Percentiles rank a stretch among this genome's conserved stretches.
phyloP scores from a whole-genome alignment of 2,888 invertebrate genomes.

The Acrocera orbiculus region DNA sequence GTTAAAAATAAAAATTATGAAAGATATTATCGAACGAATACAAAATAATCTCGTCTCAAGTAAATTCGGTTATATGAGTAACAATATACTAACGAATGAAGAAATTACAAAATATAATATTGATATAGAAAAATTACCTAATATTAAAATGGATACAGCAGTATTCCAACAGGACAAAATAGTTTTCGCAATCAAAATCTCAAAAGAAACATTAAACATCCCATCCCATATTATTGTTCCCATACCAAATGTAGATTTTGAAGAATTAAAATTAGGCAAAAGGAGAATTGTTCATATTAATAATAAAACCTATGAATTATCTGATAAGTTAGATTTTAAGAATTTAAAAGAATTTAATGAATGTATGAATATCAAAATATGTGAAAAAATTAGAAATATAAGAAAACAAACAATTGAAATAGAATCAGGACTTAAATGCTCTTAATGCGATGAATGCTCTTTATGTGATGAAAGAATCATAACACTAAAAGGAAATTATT shows the following conservation, averaged over 20 bases:
- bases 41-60: conserved; percentile 7
- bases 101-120: conserved; percentile 6
- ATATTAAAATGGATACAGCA: conserved; percentile 6
- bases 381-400: not conserved
- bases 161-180: conserved; percentile 1
- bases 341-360: not conserved
- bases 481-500: not conserved
- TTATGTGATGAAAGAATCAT: not conserved
- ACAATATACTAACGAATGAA: conserved; percentile 5
- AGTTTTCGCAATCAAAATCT: not conserved
- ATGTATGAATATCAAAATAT: not conserved
- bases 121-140: conserved; percentile 6
- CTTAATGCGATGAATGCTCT: not conserved
- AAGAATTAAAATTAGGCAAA: not conserved
- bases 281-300: not conserved
- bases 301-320: not conserved
- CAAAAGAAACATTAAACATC: not conserved
- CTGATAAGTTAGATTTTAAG: not conserved
- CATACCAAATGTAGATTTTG: not conserved
- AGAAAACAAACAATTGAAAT: not conserved
- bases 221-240: not conserved
- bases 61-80: conserved; percentile 2
- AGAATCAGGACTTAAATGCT: not conserved
- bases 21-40: conserved; percentile 8
- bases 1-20: conserved; percentile 7